Base-by-base conservation (phyloP, 2,888 invertebrate species). In the Corbicula japonica region DNA sequence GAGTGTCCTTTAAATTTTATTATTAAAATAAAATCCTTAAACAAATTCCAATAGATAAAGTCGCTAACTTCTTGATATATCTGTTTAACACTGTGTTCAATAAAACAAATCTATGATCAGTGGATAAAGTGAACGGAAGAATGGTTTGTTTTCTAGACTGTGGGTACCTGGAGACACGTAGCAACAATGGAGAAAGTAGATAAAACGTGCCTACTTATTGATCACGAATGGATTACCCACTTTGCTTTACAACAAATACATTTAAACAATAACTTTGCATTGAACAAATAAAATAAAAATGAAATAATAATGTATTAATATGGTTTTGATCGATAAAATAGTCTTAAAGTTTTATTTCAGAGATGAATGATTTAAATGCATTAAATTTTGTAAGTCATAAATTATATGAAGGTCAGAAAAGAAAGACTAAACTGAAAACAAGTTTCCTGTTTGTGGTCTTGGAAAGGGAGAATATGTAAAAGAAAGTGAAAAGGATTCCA, bases 141-240 rank as follows among this genome's bases (percentile, higher is more conserved):
- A 50, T 76, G 80, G 76, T 83, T 76, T 88, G 88, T 88, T 85
- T 86, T 87, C 86, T 52, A 76, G 71, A 52, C 75, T 78, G 44
- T 73, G 76, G 87, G 80, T 88, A 86, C 89, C 69, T 87, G 80
- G 89, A 84, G 87, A 89, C 89, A 83, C 87, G 70, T 84, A 81
- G 89, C 89, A 89, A 89, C 89, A 71, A 70, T 65, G 69, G 50
- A 58, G 80, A 87, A 85, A 86, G 86, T 85, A 74, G 75, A 80
- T 78, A 78, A 60, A 72, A 80, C 58, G 78, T 58, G 72, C 76
- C 73, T 79, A 79, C 61, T 26, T 83, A 83, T 83, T 76, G 83
- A 83, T 80, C 70, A 46, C 26, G 41, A 38, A 38, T 32, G 54
- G 74, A 74, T 70, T 80, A 77, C 44, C 23, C 21, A 35, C 61